Conservation (phyloP, 2,888 invertebrate genomes). For the Rutpela maculata region DNA sequence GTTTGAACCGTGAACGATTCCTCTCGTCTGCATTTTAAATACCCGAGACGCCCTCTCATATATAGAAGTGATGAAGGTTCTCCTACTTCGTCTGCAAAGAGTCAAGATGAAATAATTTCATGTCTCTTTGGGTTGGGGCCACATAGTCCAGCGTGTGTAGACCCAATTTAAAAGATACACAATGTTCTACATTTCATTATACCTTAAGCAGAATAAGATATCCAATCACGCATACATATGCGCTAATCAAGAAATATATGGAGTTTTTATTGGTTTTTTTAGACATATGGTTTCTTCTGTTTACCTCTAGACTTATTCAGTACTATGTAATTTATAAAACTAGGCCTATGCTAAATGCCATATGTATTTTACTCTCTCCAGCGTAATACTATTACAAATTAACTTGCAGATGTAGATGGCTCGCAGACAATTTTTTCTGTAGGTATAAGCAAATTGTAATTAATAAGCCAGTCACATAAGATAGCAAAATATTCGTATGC, state of each 20-base stretch:
- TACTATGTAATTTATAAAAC: constrained; percentile 21
- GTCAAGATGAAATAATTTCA: constrained; percentile 27
- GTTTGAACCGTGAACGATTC: constrained; percentile 20
- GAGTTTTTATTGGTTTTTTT: constrained; percentile 22
- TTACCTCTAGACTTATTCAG: constrained; percentile 11
- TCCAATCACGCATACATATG: constrained; percentile 37
- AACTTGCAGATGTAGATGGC: background rate
- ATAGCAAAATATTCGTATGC: no score
- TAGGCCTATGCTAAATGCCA: constrained; percentile 18
- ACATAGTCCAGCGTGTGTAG: constrained; percentile 44
- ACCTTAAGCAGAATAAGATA: constrained; percentile 46
- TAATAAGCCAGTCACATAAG: background rate
- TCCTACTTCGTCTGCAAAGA: constrained; percentile 36
- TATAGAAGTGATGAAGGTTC: constrained; percentile 46
- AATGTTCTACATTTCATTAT: constrained; percentile 57
- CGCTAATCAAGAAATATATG: constrained; percentile 42
- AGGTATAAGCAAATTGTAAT: background rate
- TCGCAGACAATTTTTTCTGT: background rate
- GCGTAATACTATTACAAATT: background rate
- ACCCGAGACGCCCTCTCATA: constrained; percentile 47
- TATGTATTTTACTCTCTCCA: background rate
- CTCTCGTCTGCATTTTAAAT: constrained; percentile 46
- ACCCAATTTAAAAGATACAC: constrained; percentile 54
- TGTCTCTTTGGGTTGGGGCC: constrained; percentile 54
- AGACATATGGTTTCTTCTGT: constrained; percentile 12